Conservation (phyloP, 2,113 vertebrate genomes). For the Pteropus alecto region DNA sequence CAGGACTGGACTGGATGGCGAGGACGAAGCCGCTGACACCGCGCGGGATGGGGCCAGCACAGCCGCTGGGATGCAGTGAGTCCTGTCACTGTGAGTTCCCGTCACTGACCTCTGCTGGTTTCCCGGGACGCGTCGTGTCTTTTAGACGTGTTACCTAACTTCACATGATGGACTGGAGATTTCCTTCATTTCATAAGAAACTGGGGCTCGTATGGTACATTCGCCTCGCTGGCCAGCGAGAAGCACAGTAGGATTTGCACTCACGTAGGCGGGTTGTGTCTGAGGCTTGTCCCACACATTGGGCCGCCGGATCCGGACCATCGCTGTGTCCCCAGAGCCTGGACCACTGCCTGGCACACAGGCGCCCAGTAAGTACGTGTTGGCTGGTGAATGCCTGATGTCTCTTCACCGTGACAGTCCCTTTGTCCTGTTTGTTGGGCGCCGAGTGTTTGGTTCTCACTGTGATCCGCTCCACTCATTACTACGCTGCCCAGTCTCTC, state of each 20-base stretch:
- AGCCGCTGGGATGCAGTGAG: rapidly evolving
- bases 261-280: not conserved
- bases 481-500: not conserved
- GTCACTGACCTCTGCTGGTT: no score
- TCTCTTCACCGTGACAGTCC: not conserved
- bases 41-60: no score
- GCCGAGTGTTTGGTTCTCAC: rapidly evolving
- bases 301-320: not conserved
- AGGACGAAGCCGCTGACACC: no score
- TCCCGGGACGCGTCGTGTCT: rapidly evolving
- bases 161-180: rapidly evolving
- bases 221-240: not conserved
- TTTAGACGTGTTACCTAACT: not conserved
- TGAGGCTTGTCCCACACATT: rapidly evolving
- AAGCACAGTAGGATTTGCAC: rapidly evolving
- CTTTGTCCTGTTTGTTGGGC: not conserved
- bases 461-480: not conserved
- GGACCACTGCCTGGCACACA: not conserved
- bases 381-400: not conserved
- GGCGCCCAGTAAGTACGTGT: not conserved
- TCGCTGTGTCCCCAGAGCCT: not conserved
- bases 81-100: no score
- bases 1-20: not conserved
- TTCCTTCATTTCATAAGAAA: not conserved
- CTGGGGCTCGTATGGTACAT: rapidly evolving